Conservation (phyloP, 2,888 invertebrate genomes). For the Hirtodrosophila trivittata region DNA sequence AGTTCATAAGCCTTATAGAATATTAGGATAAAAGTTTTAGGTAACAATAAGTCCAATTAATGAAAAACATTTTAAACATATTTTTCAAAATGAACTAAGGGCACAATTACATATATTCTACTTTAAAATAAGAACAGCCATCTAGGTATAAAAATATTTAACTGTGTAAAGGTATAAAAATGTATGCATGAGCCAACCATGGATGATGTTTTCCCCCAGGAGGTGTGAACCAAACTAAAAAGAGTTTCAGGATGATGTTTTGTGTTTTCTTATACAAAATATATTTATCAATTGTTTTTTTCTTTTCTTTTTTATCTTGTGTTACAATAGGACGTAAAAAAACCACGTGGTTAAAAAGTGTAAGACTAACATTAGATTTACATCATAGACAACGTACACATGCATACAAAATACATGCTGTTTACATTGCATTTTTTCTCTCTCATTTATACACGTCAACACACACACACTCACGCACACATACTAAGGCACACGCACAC, state of each 20-base stretch:
- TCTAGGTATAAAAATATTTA: too few relatives aligned
- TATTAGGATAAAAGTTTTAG: too few relatives aligned
- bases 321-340: constrained; percentile 59
- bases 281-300: constrained; percentile 55
- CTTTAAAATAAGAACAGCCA: too few relatives aligned
- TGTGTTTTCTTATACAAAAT: constrained; percentile 64
- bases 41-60: too few relatives aligned
- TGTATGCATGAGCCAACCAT: not conserved
- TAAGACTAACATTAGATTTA: constrained; percentile 49
- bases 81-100: too few relatives aligned
- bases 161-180: not conserved
- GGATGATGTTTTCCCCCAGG: too few relatives aligned
- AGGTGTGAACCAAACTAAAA: not conserved
- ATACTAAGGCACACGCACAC: not conserved
- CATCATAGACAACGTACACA: constrained; percentile 10
- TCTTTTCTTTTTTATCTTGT: constrained; percentile 19
- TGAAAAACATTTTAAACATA: too few relatives aligned
- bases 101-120: too few relatives aligned
- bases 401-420: not conserved
- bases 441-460: constrained; percentile 4
- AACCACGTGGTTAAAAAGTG: constrained; percentile 53
- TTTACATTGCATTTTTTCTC: not conserved
- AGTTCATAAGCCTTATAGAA: too few relatives aligned
- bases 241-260: constrained; percentile 14
- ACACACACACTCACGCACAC: constrained; percentile 3